A percentile compares a stretch with the other conserved stretches of the same genome.
Evolutionary conservation across 2,888 invertebrate species (phyloP).

Genomic region (Bombyx huttoni): DNA sequence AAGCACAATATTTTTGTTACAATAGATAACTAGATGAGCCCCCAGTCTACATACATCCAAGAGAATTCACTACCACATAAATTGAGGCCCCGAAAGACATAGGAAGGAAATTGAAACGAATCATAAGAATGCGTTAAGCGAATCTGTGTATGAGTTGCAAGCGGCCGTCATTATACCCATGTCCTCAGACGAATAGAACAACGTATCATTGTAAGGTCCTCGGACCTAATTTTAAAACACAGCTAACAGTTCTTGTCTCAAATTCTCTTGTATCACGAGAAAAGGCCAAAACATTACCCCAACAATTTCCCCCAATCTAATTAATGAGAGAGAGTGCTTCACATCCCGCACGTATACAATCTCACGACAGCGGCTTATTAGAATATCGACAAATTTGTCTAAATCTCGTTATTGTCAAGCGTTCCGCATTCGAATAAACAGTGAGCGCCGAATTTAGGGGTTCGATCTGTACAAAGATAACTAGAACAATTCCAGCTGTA

Average conservation of each 20-base stretch:
- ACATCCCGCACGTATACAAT: not conserved
- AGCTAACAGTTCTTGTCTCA: not conserved
- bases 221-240: not conserved
- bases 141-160: too few species aligned
- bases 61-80: too few species aligned
- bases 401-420: conserved; percentile 20
- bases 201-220: too few species aligned
- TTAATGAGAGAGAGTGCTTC: not conserved
- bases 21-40: too few species aligned
- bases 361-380: conserved; percentile 13
- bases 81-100: too few species aligned
- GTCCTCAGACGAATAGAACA: too few species aligned
- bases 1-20: too few species aligned
- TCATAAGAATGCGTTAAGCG: too few species aligned
- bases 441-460: conserved; percentile 31
- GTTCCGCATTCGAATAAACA: conserved; percentile 29
- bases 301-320: not conserved
- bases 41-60: too few species aligned
- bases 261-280: not conserved
- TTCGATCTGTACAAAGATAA: conserved; percentile 45
- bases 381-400: conserved; percentile 20
- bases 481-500: conserved; percentile 45
- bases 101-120: too few species aligned
- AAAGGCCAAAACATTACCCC: not conserved
- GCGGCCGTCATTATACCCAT: too few species aligned